Base-by-base conservation (phyloP, 2,888 invertebrate species). In the Ypsolopha sequella region DNA sequence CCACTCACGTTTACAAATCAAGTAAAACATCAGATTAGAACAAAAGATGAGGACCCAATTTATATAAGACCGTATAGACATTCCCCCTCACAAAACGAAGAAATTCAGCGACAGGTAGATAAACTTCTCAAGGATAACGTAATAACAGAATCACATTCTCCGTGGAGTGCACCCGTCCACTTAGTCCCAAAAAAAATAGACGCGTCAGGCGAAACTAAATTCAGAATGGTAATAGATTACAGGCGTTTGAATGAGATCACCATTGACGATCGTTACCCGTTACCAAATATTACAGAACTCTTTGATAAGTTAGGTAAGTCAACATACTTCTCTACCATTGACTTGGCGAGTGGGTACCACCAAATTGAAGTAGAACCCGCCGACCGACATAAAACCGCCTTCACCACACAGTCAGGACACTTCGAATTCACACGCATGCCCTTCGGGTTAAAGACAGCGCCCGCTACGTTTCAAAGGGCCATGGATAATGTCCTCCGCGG, bases 401-500 rank as follows among this genome's bases (percentile, higher is more conserved):
- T 64, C 36, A 56, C 44, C 3, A 63, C 61, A 3, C 58, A 52
- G 6, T 51, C 13, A 0, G 61, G 60, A 0, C 63, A 64, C 13
- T 65, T 51, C 24, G 62, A 64, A 53, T 65, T 64, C 7, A 13
- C 14, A 6, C 51, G 70, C 14, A 66, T 74, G 63, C 70, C 69
- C 0, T 68, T 73, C 54, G 74, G 74, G 1, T 55, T 76, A 13
- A 65, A 66, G 56, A 69, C 66, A 51, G 73, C 76, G 1, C 76
- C 78, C 0, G 65, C 67, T 1, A 73, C 73, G 0, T 75, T 78
- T 50, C 74, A 75, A 58, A 49, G 72, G 6, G 53, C 69, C 35
- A 69, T 67, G 67, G 56, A 66, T 45, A 55, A 54, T 50, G 60
- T 68, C 2, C 52, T 69, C 14, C 48, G 52, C 3, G 62, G 62